Base-by-base conservation (phyloP, 2,888 invertebrate species). In the Orgyia antiqua region DNA sequence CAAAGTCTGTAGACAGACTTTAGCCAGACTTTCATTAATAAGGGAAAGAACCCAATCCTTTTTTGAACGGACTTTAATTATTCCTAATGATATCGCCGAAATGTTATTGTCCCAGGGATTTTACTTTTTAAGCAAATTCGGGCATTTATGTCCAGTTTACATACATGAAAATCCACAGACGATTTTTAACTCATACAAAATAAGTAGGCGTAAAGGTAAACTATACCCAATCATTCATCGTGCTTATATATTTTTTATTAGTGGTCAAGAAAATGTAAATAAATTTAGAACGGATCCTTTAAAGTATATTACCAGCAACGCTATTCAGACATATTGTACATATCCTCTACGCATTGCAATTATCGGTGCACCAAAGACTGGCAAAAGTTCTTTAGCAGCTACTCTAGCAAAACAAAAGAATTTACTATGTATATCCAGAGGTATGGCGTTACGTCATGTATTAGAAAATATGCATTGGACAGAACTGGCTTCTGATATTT, bases 111-210 rank as follows among this genome's bases (percentile, higher is more conserved):
- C 71, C 2, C 72, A 72, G 39, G 92, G 92, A 3, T 89, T 89
- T 60, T 90, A 74, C 57, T 88, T 91, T 39, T 58, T 89, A 10
- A 92, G 92, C 58, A 87, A 88, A 45, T 92, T 91, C 62, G 87
- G 89, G 11, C 82, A 88, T 31, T 83, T 88, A 51, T 92, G 92
- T 58, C 92, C 92, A 0, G 91, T 92, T 0, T 88, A 89, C 51
- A 70, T 89, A 27, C 79, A 61, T 51, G 79, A 88, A 48, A 74
- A 87, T 37, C 68, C 78, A 20, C 61, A 77, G 31, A 70, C 86
- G 1, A 59, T 89, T 33, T 77, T 53, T 10, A 76, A 88, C 55
- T 78, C 87, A 52, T 90, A 80, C 56, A 67, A 77, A 32, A 68
- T 86, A 6, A 57, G 65, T 29, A 83, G 79, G 51, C 54, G 58